Evolutionary conservation across 2,797 vertebrate species (phyloP), one percentile per base, ranked within the genome.

Genomic region (Scleropages formosus): DNA sequence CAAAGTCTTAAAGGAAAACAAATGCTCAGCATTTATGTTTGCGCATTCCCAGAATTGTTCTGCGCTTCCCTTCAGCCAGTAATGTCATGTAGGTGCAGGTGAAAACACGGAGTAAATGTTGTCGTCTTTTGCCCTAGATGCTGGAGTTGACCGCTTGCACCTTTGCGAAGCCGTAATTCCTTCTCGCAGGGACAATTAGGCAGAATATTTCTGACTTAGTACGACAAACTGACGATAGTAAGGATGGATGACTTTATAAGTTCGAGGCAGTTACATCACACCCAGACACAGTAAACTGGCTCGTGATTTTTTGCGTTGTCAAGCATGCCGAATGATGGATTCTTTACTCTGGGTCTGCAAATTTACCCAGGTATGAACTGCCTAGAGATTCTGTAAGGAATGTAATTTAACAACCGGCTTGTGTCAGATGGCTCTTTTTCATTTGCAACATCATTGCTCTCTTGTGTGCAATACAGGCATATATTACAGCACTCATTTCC

Each of bases 81-180:
- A 80, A 80, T 78, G 76, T 80, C 80, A 77, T 72, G 72, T 13
- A 53, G 77, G 78, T 81, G 72, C 13, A 53, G 77, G 78, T 81
- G 72, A 81, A 77, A 78, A 63, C 75, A 74, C 77, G 39, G 31
- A 71, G 46, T 77, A 72, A 39, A 77, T 20, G 49, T 16, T 24
- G 49, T 65, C 60, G 44, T 51, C 69, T 72, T 73, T 20, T 20
- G 67, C 76, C 74, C 22, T 27, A 64, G 73, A 58, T 31, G 13
- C 26, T 61, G 51, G 80, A 59, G 56, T 59, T 74, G 51, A 39
- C 31, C 56, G 64, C 64, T 26, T 78, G 46, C 51, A 72, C 70
- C 64, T 27, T 46, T 26, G 26, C 72, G 39, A n/a, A 72, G 6
- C 49, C 31, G 66, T 80, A 80, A 58, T 71, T 61, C 76, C 60